Percentiles rank a stretch among this genome's conserved stretches.
phyloP scores from a whole-genome alignment of 64 coral and sea anemone genomes.

The Montipora cactus region DNA sequence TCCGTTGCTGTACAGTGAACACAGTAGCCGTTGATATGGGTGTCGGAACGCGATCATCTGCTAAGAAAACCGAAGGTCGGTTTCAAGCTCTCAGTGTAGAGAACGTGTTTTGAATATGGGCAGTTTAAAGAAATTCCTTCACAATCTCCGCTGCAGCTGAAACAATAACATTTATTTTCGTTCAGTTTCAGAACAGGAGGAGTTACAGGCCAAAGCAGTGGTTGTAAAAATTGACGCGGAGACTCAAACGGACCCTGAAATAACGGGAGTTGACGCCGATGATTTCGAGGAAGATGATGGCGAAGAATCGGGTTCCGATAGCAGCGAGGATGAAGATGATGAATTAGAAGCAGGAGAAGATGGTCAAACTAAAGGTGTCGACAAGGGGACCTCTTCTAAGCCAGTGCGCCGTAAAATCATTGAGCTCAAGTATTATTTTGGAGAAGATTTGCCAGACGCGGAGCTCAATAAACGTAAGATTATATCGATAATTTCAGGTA shows the following conservation, averaged over 20 bases:
- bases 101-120: constrained; percentile 34
- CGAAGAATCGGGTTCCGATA: constrained; percentile 67
- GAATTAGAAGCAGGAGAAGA: constrained; percentile 36
- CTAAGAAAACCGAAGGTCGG: constrained; percentile 76
- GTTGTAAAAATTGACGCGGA: constrained; percentile 59
- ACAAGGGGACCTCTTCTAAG: constrained; percentile 76
- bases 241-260: constrained; percentile 93
- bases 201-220: constrained; percentile 33
- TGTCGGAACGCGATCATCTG: constrained; percentile 59
- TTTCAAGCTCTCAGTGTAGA: background rate
- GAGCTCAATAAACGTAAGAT: constrained; percentile 93
- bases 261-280: constrained; percentile 89
- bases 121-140: constrained; percentile 34
- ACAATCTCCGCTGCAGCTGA: constrained; percentile 1
- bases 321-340: constrained; percentile 82
- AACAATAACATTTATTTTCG: background rate
- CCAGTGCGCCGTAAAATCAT: constrained; percentile 90
- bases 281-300: constrained; percentile 87
- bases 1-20: background rate
- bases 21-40: constrained; percentile 69
- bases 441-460: constrained; percentile 93
- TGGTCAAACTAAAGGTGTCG: background rate
- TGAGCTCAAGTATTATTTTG: constrained; percentile 97
- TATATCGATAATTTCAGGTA: constrained; percentile 54
- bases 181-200: constrained; percentile 65